phyloP scores from a whole-genome alignment of 2,113 vertebrate genomes.

The Gallinago paraguaiae region DNA sequence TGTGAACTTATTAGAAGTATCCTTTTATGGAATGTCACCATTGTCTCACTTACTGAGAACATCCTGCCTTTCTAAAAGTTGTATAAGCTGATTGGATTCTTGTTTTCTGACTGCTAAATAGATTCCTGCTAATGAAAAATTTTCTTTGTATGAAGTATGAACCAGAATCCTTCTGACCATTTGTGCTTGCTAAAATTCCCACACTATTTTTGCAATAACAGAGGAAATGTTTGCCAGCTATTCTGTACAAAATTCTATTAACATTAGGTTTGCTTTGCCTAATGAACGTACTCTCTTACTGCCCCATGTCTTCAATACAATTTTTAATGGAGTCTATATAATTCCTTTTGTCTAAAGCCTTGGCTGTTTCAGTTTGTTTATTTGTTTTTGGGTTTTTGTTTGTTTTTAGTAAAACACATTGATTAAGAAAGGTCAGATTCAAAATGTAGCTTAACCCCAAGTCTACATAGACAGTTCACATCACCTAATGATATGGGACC shows the following conservation, averaged over 20 bases:
- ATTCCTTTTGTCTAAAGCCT: neutral
- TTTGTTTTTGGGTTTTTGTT: neutral
- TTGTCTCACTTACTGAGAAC: neutral
- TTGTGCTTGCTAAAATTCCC: neutral
- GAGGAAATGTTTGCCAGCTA: neutral
- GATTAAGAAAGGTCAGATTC: neutral
- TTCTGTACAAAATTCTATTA: neutral
- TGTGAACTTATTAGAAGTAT: neutral
- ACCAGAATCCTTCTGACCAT: neutral
- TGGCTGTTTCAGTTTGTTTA: neutral
- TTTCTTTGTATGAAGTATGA: neutral
- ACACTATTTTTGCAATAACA: neutral
- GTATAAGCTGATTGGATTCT: neutral
- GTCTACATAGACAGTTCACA: neutral
- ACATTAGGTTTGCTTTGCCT: neutral
- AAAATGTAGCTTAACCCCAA: neutral
- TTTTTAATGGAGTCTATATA: neutral
- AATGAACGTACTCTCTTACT: neutral
- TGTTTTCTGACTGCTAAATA: neutral
- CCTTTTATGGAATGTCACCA: neutral
- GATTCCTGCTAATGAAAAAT: slow-evolving; percentile 23
- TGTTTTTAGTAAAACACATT: neutral
- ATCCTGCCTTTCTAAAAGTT: neutral
- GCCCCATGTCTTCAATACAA: neutral
- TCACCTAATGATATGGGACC: neutral